These are phyloP conservation scores for Polydrusus cervinus DNA, from an alignment of 2,888 invertebrate species.

Conservation along the genomic window DNA sequence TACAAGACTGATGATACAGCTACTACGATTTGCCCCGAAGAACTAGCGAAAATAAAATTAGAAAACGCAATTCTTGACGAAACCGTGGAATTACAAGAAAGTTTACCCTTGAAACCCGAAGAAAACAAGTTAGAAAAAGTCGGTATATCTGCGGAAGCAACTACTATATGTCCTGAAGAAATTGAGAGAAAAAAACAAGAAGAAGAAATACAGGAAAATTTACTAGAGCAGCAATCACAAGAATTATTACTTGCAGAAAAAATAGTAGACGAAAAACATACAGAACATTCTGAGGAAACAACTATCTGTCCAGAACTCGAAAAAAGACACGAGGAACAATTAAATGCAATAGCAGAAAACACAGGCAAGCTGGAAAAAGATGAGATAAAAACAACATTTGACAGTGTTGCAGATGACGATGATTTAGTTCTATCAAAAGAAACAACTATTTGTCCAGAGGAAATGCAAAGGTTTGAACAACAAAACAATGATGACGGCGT, in stretches of 20 bases:
- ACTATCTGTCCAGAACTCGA: conserved; percentile 11
- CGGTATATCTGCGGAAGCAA: neutral
- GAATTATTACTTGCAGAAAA: neutral
- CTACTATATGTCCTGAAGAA: conserved; percentile 15
- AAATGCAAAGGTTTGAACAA: neutral
- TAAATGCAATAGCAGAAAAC: neutral
- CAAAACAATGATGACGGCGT: neutral
- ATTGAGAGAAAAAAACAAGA: neutral
- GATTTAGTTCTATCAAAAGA: neutral
- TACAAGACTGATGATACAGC: neutral
- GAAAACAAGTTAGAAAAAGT: neutral
- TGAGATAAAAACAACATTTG: no score
- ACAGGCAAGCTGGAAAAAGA: neutral
- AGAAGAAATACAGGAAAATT: neutral
- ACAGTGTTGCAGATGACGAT: neutral
- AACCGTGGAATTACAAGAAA: neutral
- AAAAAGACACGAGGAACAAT: neutral
- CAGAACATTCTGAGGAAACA: neutral
- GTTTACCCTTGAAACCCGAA: neutral
- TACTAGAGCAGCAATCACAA: neutral
- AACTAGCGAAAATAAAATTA: conserved; percentile 23
- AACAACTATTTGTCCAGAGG: conserved; percentile 6
- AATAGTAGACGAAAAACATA: neutral
- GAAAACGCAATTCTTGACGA: neutral
- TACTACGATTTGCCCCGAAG: conserved; percentile 32